Base-by-base conservation (phyloP, 2,888 invertebrate genomes). In the Phasia obesa region DNA sequence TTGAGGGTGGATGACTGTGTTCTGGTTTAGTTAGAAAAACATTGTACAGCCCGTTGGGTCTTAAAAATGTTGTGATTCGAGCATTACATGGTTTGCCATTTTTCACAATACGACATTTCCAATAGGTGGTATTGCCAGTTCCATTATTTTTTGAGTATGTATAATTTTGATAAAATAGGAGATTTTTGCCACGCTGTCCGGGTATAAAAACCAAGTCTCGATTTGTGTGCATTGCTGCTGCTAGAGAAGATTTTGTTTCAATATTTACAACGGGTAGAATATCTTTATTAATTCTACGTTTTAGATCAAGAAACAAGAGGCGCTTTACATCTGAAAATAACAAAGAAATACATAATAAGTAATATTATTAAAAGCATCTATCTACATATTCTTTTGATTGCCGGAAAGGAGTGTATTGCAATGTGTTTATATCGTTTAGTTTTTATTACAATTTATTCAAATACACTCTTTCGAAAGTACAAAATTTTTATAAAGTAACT, bases 51-150 rank as follows among this genome's bases (percentile, higher is more conserved):
- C 90, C 90, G 84, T 88, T 90, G 0, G 84, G 38, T 53, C 90
- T 88, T 82, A 85, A 84, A 4, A 86, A 87, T 23, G 90, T 90
- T 19, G 89, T 89, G 6, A 91, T 86, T 3, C 90, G 86, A 0
- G 91, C 91, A 25, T 87, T 87, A 78, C 91, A 90, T 0, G 89
- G 86, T 11, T 87, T 86, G 2, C 91, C 90, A 2, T 70, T 73
- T 44, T 89, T 88, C 0, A 91, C 88, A 69, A 86, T 87, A 2
- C 91, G 90, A 67, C 92, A 92, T 82, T 89, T 90, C 92, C 91
- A 92, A 76, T 92, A 92, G 1, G 87, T 89, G 1, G 90, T 90
- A 2, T 86, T 77, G 3, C 88, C 89, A 47, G 88, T 87, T 2
- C 85, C 83, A 77, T 90, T 90, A 73, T 91, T 91, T 84, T 89